Evolutionary conservation across 30 jellyfish, hydroid and myxozoan species (phyloP).

Genomic region (Hydractinia symbiolongicarpus): DNA sequence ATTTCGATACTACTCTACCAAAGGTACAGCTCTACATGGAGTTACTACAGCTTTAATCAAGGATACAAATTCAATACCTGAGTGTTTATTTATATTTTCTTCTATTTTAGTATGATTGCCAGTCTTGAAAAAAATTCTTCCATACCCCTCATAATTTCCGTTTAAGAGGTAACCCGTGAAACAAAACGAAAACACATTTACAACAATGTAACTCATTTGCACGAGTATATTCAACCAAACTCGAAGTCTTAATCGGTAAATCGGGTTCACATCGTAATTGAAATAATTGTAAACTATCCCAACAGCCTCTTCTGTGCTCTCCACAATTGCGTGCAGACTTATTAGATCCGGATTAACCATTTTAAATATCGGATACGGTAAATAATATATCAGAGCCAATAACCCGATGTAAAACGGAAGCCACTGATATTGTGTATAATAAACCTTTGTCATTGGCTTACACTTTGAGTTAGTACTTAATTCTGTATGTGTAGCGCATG

Average conservation of each 20-base stretch:
- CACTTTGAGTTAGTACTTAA: not conserved
- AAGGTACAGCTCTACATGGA: too few species aligned
- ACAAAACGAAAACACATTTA: not conserved
- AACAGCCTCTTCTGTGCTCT: not conserved
- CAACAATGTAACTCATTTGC: not conserved
- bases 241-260: not conserved
- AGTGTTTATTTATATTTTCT: too few species aligned
- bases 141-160: not conserved
- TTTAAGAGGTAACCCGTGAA: not conserved
- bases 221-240: constrained; percentile 6
- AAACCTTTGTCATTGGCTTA: not conserved
- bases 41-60: too few species aligned
- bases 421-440: constrained; percentile 13
- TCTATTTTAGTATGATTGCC: not conserved
- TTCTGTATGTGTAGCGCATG: not conserved
- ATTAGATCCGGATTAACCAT: not conserved
- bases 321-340: not conserved
- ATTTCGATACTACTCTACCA: too few species aligned
- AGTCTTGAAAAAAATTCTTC: not conserved
- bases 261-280: constrained; percentile 8
- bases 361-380: constrained; percentile 7
- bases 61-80: too few species aligned
- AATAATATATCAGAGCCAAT: not conserved
- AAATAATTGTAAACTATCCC: not conserved
- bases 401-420: constrained; percentile 16